Evolutionary conservation across 1,140 invertebrate genomes (phyloP), one percentile per base, ranked within the genome.

Genomic region (Trichonephila clavata): DNA sequence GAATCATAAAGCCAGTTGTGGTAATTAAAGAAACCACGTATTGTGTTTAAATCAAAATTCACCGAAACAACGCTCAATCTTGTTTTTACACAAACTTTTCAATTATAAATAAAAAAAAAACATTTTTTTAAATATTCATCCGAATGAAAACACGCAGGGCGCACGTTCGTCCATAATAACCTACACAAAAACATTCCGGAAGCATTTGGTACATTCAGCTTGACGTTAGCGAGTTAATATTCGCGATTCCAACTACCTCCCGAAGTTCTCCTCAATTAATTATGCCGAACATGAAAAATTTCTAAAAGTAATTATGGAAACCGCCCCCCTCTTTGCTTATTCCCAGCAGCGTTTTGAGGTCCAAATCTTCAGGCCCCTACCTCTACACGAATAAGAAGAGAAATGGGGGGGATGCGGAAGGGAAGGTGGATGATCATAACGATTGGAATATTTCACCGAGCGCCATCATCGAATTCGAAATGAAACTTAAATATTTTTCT

Each of bases 381-480:
- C 90, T 92, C 81, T 92, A 92, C 90, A 83, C 27, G 77, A 84
- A 65, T 84, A 61, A 92, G 61, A 92, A 39, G 61, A 57, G 81
- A 27, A 65, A 92, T 39, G 7, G 50, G n/a, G 63, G 50, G 50
- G 20, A 21, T 39, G 16, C 3, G 39, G 61, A 27, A 21, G 16
- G 43, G 43, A 18, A n/a, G 21, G 50, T 63, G 84, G 61, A 60
- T 77, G 90, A 92, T 92, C 90, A 84, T 92, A 92, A 92, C 90
- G 90, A 92, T 92, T 92, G 90, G 81, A 92, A 92, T 92, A 92
- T 92, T 92, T 92, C 90, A 92, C 39, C 86, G 86, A 65, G 32
- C 90, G 81, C 60, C 90, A 57, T 92, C 90, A 92, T 84, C 89
- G 43, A 84, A 92, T 84, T 92, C 80, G 81, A 92, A 92, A 92